Base-by-base conservation (phyloP, 1,140 invertebrate species). In the Ceratina calcarata region DNA sequence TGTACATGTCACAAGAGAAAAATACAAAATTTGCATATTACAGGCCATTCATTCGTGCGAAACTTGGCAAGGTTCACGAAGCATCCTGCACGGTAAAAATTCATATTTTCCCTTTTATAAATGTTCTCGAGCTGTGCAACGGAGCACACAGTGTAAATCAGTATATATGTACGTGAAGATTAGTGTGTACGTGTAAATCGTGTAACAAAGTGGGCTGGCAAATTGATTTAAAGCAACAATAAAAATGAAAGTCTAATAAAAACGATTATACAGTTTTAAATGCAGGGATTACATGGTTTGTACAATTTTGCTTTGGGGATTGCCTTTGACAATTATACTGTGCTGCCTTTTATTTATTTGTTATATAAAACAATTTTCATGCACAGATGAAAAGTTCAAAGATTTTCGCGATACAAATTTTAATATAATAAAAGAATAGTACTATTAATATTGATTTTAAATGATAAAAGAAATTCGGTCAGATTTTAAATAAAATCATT, bases 41-140 rank as follows among this genome's bases (percentile, higher is more conserved):
- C 90, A 96, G 95, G 83, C 97, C 97, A 4, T 98, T 98, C 92
- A 96, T 97, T 64, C 94, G 98, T 88, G 98, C 98, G 16, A 98
- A 98, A 92, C 94, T 99, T 82, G 98, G 98, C 83, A 99, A 99
- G 94, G 94, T 99, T 67, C 98, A 99, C 93, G 99, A 99, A 93
- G 97, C 98, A 27, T 97, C 98, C 67, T 99, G 98, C 94, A 97
- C 98, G 96, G 98, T 99, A 95, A 96, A 96, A 72, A 81, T 74
- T 66, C 16, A 76, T 7, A 20, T 18, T 60, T 58, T 62, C n/a
- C 37, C 3, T 37, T 75, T 75, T 69, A 4, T 45, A 51, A 15
- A 70, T 83, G 20, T 73, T 20, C 24, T 68, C 62, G 49, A 24
- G 27, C 27, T 61, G 20, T 8, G 27, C 32, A 2, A 64, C 18